These are phyloP conservation scores for Diplolepis rosae DNA, from an alignment of 2,888 invertebrate genomes.

Conservation along the genomic window DNA sequence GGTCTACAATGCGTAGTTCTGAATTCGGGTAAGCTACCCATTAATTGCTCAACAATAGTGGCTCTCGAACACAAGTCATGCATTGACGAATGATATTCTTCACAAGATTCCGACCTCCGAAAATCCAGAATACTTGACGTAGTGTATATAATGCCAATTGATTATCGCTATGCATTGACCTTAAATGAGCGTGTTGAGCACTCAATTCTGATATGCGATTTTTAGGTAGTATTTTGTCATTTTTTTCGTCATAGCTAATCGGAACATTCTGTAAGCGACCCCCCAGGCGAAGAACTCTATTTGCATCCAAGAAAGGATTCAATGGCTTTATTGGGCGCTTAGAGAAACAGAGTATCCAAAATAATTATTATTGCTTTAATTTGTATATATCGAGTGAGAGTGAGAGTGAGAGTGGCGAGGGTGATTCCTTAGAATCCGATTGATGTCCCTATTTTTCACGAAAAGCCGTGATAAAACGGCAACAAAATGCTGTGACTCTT, in stretches of 20 bases:
- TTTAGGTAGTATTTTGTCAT: conserved; percentile 36
- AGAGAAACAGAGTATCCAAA: too few relatives aligned
- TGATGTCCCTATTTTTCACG: background rate
- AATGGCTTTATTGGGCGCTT: conserved; percentile 27
- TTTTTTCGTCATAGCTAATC: conserved; percentile 32
- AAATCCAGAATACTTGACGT: conserved; percentile 38
- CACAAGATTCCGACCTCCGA: conserved; percentile 35
- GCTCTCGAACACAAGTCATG: conserved; percentile 34
- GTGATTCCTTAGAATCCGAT: background rate
- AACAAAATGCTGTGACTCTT: background rate
- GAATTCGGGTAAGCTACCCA: conserved; percentile 54
- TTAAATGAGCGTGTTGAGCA: conserved; percentile 32
- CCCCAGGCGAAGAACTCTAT: conserved; percentile 38
- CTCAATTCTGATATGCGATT: conserved; percentile 21
- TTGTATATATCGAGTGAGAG: too few relatives aligned
- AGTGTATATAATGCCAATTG: conserved; percentile 29
- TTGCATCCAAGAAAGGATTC: conserved; percentile 32
- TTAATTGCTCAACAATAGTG: conserved; percentile 45
- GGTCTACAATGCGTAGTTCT: conserved; percentile 32
- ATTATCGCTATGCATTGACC: conserved; percentile 41
- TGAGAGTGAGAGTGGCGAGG: too few relatives aligned
- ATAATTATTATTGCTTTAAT: background rate
- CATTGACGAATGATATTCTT: conserved; percentile 37
- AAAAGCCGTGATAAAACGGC: background rate
- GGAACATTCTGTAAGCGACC: conserved; percentile 31